phyloP scores from a whole-genome alignment of 2,113 vertebrate genomes.

The Genyomyrus donnyi region DNA sequence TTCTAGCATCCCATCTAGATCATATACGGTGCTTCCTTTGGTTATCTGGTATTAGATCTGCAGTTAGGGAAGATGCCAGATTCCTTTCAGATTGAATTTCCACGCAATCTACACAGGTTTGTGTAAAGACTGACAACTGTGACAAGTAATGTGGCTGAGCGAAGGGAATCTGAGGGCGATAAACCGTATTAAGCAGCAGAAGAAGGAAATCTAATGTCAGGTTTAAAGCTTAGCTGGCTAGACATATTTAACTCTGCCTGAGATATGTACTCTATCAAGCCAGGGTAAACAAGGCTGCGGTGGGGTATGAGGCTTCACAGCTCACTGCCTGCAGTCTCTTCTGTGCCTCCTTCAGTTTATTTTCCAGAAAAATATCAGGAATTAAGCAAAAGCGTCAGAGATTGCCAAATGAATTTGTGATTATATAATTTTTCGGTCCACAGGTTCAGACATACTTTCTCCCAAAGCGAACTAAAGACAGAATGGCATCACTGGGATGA shows the following conservation, averaged over 20 bases:
- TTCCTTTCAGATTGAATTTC: background rate
- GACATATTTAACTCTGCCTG: background rate
- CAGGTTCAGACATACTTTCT: background rate
- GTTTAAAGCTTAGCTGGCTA: background rate
- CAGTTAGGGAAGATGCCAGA: background rate
- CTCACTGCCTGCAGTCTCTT: background rate
- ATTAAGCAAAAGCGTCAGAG: background rate
- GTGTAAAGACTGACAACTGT: background rate
- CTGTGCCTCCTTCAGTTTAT: background rate
- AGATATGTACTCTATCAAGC: background rate
- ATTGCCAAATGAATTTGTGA: background rate
- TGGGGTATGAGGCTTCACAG: background rate
- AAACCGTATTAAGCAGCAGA: background rate
- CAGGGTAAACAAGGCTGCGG: background rate
- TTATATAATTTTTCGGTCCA: background rate
- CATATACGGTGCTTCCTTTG: background rate
- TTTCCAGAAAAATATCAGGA: background rate
- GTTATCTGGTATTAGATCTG: background rate
- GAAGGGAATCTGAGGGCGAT: background rate
- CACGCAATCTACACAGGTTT: background rate
- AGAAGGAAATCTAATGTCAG: conserved; percentile 3
- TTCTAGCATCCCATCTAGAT: background rate
- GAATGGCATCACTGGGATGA: background rate
- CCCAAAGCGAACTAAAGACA: background rate
- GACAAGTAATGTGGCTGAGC: background rate